Base-by-base conservation (phyloP, 2,888 invertebrate genomes). In the Clunio marinus region DNA sequence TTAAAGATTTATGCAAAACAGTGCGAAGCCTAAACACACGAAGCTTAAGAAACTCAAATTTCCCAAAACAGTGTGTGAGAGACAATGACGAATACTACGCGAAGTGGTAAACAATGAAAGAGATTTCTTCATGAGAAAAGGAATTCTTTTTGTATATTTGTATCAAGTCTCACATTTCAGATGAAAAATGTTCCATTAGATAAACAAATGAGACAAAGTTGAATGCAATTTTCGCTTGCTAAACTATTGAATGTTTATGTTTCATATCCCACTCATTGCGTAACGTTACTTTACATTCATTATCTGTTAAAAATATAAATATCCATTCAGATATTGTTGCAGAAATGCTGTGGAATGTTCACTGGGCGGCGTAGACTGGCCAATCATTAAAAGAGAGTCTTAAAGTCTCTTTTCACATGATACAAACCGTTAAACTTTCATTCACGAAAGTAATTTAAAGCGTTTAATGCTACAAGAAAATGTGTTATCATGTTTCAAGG, bases 401-500 rank as follows among this genome's bases (percentile, higher is more conserved):
- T n/a, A n/a, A n/a, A n/a, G n/a, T n/a, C n/a, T n/a, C n/a, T n/a
- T n/a, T n/a, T 32, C 4, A 10, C 32, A 32, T 32, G 32, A 4
- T 4, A 10, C n/a, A 15, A 51, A 51, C 51, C 51, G 51, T 51
- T 51, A 51, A 41, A 51, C 20, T 22, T 51, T 51, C 51, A 51
- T 51, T 17, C 17, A 17, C 10, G 10, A 15, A 41, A 41, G 41
- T 41, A 41, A 41, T 41, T 41, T 41, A 41, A 15, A 41, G 41
- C 41, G n/a, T n/a, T n/a, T n/a, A 41, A 41, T 41, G 41, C 17
- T 10, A 32, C 32, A 32, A 10, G 4, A 7, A 17, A 51, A 51
- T 51, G 51, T 51, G 51, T 51, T 51, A 51, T 51, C 51, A 51
- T 51, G 51, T 51, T 51, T 51, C 51, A 22, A 17, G 15, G 10